Conservation (phyloP, 2,888 invertebrate genomes). For the Idaea straminata region DNA sequence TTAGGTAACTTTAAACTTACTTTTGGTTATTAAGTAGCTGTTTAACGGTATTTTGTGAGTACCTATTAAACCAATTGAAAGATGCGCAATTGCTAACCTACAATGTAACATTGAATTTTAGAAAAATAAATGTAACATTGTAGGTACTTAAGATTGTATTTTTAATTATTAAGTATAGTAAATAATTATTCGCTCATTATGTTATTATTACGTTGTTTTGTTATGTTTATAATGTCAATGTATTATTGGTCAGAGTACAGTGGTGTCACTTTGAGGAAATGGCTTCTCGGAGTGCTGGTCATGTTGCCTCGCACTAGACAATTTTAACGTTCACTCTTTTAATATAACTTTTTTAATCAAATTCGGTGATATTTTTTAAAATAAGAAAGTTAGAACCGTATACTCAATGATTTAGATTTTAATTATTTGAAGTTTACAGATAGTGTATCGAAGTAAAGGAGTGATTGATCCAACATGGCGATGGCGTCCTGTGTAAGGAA, state of each 20-base stretch:
- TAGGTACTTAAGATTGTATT: constrained; percentile 2
- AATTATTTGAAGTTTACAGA: not conserved
- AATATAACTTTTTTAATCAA: constrained; percentile 21
- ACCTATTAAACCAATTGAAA: not conserved
- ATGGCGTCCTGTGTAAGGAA: constrained; percentile 38
- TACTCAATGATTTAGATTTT: not conserved
- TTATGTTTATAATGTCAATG: constrained; percentile 23
- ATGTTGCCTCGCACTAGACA: constrained; percentile 18
- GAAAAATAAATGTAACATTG: not conserved
- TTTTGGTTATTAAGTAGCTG: not conserved
- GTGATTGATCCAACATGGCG: constrained; percentile 33
- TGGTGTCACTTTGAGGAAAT: constrained; percentile 33
- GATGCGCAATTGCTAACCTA: no score
- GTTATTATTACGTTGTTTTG: constrained; percentile 16
- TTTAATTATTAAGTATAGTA: constrained; percentile 5
- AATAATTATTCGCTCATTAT: constrained; percentile 21
- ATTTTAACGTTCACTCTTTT: constrained; percentile 18
- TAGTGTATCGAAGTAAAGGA: constrained; percentile 7
- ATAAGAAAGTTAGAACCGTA: not conserved
- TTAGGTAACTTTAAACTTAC: not conserved
- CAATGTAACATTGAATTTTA: no score
- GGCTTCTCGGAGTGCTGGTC: constrained; percentile 24
- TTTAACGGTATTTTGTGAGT: not conserved
- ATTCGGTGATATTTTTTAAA: not conserved
- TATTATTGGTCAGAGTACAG: constrained; percentile 21